Evolutionary conservation across 2,888 invertebrate species (phyloP).

Genomic region (Coecobrya sp.): DNA sequence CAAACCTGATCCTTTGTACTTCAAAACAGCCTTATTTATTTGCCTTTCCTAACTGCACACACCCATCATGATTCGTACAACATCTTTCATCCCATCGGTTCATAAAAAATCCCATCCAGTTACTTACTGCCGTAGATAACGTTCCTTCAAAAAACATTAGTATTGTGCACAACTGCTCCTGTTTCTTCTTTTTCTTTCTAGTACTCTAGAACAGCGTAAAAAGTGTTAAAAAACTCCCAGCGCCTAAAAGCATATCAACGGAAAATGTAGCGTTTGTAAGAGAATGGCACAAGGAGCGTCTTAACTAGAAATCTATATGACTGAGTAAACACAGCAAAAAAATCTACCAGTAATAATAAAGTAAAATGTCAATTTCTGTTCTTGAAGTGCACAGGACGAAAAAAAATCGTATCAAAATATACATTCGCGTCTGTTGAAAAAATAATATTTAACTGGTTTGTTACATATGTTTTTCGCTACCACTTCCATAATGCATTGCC

Average conservation of each 20-base stretch:
- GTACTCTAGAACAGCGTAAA: background rate
- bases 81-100: slow-evolving; percentile 53
- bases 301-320: slow-evolving; percentile 9
- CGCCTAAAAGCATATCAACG: slow-evolving; percentile 25
- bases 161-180: slow-evolving; percentile 15
- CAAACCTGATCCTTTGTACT: slow-evolving; percentile 66
- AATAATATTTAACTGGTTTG: background rate
- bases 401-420: slow-evolving; percentile 38
- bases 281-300: background rate
- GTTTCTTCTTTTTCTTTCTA: background rate
- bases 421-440: slow-evolving; percentile 29
- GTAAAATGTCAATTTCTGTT: slow-evolving; percentile 58
- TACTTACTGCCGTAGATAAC: slow-evolving; percentile 1
- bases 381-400: background rate
- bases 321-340: slow-evolving; percentile 52
- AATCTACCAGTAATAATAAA: slow-evolving; percentile 45
- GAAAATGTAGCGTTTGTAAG: background rate
- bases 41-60: slow-evolving; percentile 38
- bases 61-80: slow-evolving; percentile 39
- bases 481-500: background rate
- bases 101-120: slow-evolving; percentile 35
- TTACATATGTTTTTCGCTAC: background rate
- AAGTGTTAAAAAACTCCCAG: background rate
- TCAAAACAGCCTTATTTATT: slow-evolving; percentile 60
- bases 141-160: slow-evolving; percentile 11